phyloP scores from a whole-genome alignment of 1,140 invertebrate genomes.

The Eufriesea mexicana region DNA sequence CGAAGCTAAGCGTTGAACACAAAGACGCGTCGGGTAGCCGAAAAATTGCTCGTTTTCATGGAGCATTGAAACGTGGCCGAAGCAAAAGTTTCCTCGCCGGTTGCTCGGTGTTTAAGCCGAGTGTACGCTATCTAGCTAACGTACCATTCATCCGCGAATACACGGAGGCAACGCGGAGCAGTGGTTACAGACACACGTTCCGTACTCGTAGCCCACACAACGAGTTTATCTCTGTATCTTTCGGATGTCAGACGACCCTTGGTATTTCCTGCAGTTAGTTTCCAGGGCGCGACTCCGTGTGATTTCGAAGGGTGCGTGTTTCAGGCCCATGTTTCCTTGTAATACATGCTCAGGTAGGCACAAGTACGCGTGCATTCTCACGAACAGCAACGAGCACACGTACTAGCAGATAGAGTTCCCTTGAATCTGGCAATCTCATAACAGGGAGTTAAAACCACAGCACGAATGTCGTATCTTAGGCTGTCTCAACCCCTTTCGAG shows the following conservation, averaged over 20 bases:
- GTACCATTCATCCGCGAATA: conserved; percentile 41
- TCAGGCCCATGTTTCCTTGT: conserved; percentile 51
- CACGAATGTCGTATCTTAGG: conserved; percentile 82
- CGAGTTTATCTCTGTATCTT: conserved; percentile 55
- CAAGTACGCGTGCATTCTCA: conserved; percentile 26
- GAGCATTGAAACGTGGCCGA: not conserved
- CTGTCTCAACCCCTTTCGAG: conserved; percentile 61
- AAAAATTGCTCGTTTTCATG: not conserved
- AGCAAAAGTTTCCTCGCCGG: conserved; percentile 11
- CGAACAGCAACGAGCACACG: conserved; percentile 18
- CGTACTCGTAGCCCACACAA: conserved; percentile 19
- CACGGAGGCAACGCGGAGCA: not conserved
- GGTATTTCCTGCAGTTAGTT: conserved; percentile 54
- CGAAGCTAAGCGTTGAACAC: no score
- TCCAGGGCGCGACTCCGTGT: conserved; percentile 39
- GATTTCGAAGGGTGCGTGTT: conserved; percentile 62
- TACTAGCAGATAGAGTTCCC: conserved; percentile 57
- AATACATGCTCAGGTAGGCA: conserved; percentile 51
- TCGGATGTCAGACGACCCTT: conserved; percentile 53
- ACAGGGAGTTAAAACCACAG: conserved; percentile 82
- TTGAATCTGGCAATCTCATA: conserved; percentile 81
- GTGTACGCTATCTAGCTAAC: conserved; percentile 34
- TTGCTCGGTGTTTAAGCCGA: conserved; percentile 14
- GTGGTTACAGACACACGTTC: conserved; percentile 24
- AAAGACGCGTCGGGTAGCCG: not conserved